Conservation (phyloP, 2,113 vertebrate species). For the Cariama cristata region DNA sequence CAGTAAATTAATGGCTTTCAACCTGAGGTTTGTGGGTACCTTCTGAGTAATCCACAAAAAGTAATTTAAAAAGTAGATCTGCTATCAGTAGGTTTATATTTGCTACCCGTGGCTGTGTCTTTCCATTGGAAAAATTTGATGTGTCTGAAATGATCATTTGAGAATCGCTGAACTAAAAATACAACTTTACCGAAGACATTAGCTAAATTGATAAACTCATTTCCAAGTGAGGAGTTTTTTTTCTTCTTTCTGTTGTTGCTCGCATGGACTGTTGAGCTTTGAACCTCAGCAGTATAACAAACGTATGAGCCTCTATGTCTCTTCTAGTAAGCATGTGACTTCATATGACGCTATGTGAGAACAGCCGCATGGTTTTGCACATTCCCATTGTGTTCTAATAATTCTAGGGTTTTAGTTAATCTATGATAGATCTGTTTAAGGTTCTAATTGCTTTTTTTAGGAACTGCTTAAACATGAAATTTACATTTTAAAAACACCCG, state of each 20-base stretch:
- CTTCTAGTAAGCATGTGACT: neutral
- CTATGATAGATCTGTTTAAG: neutral
- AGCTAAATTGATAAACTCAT: neutral
- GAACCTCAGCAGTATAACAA: neutral
- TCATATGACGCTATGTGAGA: neutral
- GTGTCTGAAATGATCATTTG: neutral
- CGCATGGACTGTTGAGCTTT: neutral
- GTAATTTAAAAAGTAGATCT: slow-evolving; percentile 1
- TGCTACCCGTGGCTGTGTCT: neutral
- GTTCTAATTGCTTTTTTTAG: neutral
- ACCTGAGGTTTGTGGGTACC: neutral
- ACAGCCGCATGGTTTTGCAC: neutral
- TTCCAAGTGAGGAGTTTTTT: neutral
- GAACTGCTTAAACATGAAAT: neutral
- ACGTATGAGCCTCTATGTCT: neutral
- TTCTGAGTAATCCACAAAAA: slow-evolving; percentile 11
- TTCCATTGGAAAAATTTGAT: neutral
- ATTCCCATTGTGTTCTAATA: neutral
- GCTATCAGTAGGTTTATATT: neutral
- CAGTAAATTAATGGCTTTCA: slow-evolving; percentile 1
- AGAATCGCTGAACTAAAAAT: neutral
- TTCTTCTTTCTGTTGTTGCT: neutral
- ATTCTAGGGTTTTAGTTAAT: neutral
- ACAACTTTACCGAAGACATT: rapidly evolving
- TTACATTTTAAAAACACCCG: neutral